Evolutionary conservation across 2,797 vertebrate genomes (phyloP).

Genomic region (Ibycter americanus): DNA sequence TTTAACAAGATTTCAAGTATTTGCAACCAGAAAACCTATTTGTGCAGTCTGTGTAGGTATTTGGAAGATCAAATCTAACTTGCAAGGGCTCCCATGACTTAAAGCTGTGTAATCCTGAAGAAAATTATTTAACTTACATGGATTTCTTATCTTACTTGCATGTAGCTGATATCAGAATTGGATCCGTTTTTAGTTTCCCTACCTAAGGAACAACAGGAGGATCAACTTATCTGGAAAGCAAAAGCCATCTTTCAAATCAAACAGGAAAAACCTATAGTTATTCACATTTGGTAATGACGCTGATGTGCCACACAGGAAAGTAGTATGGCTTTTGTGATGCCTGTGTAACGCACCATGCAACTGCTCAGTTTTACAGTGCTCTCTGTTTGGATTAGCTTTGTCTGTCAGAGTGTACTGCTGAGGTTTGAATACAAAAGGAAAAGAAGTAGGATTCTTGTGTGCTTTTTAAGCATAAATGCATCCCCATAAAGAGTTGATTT

Average conservation of each 20-base stretch:
- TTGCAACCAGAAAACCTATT: not conserved
- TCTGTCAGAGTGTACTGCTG: not conserved
- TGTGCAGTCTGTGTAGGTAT: not conserved
- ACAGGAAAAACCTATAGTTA: not conserved
- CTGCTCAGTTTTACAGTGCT: not conserved
- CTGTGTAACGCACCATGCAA: too few species aligned
- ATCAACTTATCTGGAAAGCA: not conserved
- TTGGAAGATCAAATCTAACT: not conserved
- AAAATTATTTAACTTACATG: not conserved
- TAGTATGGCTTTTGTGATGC: not conserved
- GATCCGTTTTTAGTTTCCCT: not conserved
- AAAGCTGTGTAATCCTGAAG: not conserved
- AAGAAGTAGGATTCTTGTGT: not conserved
- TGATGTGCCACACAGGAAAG: not conserved
- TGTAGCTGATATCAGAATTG: not conserved
- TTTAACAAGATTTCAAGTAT: not conserved
- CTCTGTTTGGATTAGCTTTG: not conserved
- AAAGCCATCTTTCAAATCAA: not conserved
- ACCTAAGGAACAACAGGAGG: not conserved
- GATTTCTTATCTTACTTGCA: not conserved
- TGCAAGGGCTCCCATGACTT: not conserved
- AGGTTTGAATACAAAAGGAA: not conserved
- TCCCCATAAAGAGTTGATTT: not conserved
- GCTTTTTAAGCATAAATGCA: not conserved
- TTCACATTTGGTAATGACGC: rapidly evolving